Evolutionary conservation across 2,797 vertebrate species (phyloP).

Genomic region (Apogon hyalosoma): DNA sequence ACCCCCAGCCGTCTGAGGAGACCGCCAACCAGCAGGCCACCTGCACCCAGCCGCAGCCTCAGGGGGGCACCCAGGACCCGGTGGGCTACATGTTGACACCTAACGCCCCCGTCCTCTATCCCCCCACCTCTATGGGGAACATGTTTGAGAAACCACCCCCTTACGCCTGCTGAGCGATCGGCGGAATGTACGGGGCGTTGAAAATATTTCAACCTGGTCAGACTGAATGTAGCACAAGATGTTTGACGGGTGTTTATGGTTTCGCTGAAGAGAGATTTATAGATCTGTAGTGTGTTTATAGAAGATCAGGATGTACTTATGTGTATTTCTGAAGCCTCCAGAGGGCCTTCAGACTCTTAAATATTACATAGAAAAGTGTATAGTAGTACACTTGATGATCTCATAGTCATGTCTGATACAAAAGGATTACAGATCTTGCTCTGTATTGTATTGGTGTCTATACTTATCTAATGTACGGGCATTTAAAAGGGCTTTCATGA

Average conservation of each 20-base stretch:
- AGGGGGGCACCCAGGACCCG: slow-evolving; percentile 82
- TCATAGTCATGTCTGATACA: slow-evolving; percentile 27
- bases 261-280: slow-evolving; percentile 23
- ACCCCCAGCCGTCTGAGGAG: slow-evolving; percentile 78
- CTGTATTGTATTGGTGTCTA: slow-evolving; percentile 25
- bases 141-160: slow-evolving; percentile 93
- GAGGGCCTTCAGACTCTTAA: slow-evolving; percentile 23
- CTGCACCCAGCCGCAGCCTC: slow-evolving; percentile 80
- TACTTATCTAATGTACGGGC: slow-evolving; percentile 6
- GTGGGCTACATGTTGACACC: slow-evolving; percentile 85
- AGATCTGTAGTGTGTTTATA: slow-evolving; percentile 31
- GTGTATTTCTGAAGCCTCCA: slow-evolving; percentile 13
- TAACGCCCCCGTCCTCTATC: slow-evolving; percentile 85
- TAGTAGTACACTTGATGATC: slow-evolving; percentile 20
- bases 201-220: slow-evolving; percentile 26
- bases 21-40: slow-evolving; percentile 76
- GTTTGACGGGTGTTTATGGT: slow-evolving; percentile 18
- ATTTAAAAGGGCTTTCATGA: slow-evolving; percentile 70
- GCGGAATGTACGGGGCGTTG: neutral
- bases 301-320: slow-evolving; percentile 25
- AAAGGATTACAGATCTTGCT: slow-evolving; percentile 11
- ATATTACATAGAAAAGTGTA: slow-evolving; percentile 13
- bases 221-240: slow-evolving; percentile 54
- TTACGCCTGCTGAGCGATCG: slow-evolving; percentile 86
- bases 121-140: slow-evolving; percentile 42